Evolutionary conservation across 2,113 vertebrate genomes (phyloP).

Genomic region (Prunella fulvescens): DNA sequence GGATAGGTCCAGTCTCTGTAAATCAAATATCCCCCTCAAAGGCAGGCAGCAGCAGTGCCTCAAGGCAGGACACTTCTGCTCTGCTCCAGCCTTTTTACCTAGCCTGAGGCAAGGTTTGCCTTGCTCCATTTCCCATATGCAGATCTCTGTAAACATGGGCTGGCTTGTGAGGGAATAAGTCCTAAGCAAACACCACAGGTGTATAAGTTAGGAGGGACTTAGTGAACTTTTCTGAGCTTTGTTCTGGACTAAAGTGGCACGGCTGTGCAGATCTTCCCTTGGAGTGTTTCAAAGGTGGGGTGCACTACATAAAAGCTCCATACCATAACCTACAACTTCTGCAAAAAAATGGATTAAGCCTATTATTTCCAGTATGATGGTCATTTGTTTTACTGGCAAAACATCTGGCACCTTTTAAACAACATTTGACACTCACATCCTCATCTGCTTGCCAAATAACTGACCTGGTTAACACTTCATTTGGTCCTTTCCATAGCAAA

Average conservation of each 20-base stretch:
- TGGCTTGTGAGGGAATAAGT: neutral
- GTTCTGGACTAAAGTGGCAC: neutral
- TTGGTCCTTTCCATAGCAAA: neutral
- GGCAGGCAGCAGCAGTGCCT: neutral
- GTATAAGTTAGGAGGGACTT: neutral
- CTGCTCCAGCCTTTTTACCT: neutral
- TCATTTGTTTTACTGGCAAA: neutral
- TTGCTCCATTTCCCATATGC: neutral
- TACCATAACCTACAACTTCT: neutral
- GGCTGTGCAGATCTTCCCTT: neutral
- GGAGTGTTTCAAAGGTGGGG: neutral
- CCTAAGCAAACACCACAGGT: neutral
- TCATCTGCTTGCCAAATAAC: neutral
- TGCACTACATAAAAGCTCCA: neutral
- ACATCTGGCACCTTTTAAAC: neutral
- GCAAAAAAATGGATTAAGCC: neutral
- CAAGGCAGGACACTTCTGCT: neutral
- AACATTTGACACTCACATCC: neutral
- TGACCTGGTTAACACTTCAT: neutral
- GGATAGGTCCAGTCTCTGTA: neutral
- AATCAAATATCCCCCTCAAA: neutral
- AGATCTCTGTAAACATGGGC: neutral
- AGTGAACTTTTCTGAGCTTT: neutral
- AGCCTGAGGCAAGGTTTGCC: neutral
- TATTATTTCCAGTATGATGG: neutral